Percentiles rank a stretch among this genome's conserved stretches.
Evolutionary conservation across 2,888 invertebrate species (phyloP).

Genomic region (Chelonus formosanus): DNA sequence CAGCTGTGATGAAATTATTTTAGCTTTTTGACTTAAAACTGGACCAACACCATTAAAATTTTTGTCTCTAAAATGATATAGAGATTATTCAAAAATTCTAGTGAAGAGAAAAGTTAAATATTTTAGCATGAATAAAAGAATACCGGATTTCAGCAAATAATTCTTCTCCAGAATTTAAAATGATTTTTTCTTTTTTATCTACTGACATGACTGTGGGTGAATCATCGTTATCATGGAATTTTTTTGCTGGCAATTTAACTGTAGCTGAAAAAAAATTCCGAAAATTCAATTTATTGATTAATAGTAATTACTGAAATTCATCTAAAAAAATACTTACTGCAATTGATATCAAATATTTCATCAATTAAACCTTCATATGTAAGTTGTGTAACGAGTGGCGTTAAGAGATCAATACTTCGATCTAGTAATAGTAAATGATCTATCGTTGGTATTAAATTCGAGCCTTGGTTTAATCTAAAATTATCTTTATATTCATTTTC

Average conservation of each 20-base stretch:
- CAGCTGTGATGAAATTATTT: constrained; percentile 83
- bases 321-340: constrained; percentile 64
- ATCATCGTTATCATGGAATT: constrained; percentile 78
- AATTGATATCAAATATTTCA: constrained; percentile 89
- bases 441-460: constrained; percentile 68
- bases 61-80: constrained; percentile 75
- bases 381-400: constrained; percentile 91
- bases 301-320: background rate
- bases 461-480: constrained; percentile 54
- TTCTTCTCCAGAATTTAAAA: constrained; percentile 89
- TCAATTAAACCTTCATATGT: constrained; percentile 98
- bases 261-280: constrained; percentile 68
- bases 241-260: constrained; percentile 85
- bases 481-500: constrained; percentile 63
- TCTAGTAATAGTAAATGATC: constrained; percentile 92
- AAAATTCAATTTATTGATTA: constrained; percentile 2
- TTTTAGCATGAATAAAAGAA: too few species aligned
- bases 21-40: constrained; percentile 85
- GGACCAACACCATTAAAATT: constrained; percentile 92
- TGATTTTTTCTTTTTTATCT: constrained; percentile 77
- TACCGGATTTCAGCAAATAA: constrained; percentile 82
- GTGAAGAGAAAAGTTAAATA: constrained; percentile 1
- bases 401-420: constrained; percentile 88
- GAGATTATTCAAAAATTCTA: background rate
- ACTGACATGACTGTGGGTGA: constrained; percentile 70